Conservation (phyloP, 2,113 vertebrate species). For the Paedocypris sp. region DNA sequence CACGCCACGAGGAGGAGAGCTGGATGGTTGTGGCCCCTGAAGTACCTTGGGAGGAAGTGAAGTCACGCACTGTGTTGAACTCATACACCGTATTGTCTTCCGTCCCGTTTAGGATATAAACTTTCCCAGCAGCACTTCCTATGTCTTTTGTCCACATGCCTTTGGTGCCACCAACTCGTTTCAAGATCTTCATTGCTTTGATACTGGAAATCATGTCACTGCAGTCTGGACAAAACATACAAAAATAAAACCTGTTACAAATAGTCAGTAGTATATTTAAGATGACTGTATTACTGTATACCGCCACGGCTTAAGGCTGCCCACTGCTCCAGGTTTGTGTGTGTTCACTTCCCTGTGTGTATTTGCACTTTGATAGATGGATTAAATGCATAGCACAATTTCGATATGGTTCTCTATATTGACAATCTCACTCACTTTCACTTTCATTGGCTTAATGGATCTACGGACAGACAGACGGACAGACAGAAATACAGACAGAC, state of each 20-base stretch:
- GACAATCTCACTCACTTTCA: too few species aligned
- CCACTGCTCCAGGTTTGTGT: too few species aligned
- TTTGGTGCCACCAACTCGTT: conserved; percentile 69
- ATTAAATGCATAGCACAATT: too few species aligned
- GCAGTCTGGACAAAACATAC: conserved; percentile 66
- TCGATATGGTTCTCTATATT: too few species aligned
- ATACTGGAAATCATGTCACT: conserved; percentile 82
- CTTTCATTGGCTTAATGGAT: too few species aligned
- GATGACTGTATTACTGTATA: too few species aligned
- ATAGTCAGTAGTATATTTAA: too few species aligned
- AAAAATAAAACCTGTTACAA: background rate
- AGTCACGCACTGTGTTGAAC: conserved; percentile 77
- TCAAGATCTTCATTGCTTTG: conserved; percentile 93
- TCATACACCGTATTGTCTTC: conserved; percentile 69
- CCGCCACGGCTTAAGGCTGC: too few species aligned
- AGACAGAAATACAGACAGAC: too few species aligned
- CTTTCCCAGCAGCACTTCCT: conserved; percentile 60
- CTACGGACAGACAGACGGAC: too few species aligned
- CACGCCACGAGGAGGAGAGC: conserved; percentile 78
- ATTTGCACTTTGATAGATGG: too few species aligned
- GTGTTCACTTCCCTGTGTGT: too few species aligned
- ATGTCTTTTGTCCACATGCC: conserved; percentile 90
- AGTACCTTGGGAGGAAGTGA: conserved; percentile 69
- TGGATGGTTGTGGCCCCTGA: conserved; percentile 68
- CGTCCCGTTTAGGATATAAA: conserved; percentile 81